phyloP scores from a whole-genome alignment of 2,113 vertebrate species.

The Festucalex cinctus region DNA sequence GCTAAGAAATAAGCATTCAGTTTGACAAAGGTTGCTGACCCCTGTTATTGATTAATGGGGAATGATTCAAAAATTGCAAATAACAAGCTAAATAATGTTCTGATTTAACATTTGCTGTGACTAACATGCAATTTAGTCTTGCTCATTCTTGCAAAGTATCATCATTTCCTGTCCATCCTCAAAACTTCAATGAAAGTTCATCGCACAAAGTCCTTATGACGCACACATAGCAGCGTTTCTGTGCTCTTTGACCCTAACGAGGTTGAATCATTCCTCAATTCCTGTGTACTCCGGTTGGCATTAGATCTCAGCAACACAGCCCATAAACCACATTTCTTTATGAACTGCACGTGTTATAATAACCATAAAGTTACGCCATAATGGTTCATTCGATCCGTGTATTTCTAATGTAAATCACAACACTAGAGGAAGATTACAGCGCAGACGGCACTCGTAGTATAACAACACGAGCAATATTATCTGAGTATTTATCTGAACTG shows the following conservation, averaged over 20 bases:
- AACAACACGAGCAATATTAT: not conserved
- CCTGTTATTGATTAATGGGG: too few species aligned
- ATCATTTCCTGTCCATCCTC: not conserved
- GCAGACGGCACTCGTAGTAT: not conserved
- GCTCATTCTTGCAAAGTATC: not conserved
- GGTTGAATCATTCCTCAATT: too few species aligned
- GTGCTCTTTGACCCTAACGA: too few species aligned
- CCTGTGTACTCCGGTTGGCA: too few species aligned
- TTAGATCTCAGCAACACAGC: not conserved
- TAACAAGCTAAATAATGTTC: too few species aligned
- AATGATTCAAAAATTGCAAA: too few species aligned
- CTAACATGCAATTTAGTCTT: not conserved
- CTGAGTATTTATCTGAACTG: constrained; percentile 19
- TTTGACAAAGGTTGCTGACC: too few species aligned
- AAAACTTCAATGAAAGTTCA: not conserved
- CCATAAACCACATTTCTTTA: not conserved
- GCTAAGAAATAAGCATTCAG: too few species aligned
- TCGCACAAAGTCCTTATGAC: not conserved
- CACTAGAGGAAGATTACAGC: not conserved
- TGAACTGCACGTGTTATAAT: not conserved
- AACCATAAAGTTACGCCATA: not conserved
- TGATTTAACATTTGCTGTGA: not conserved
- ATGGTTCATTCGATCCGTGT: not conserved
- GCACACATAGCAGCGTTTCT: not conserved
- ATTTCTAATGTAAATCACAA: not conserved